Evolutionary conservation across 2,113 vertebrate genomes (phyloP).

Genomic region (Leucosticte australis): DNA sequence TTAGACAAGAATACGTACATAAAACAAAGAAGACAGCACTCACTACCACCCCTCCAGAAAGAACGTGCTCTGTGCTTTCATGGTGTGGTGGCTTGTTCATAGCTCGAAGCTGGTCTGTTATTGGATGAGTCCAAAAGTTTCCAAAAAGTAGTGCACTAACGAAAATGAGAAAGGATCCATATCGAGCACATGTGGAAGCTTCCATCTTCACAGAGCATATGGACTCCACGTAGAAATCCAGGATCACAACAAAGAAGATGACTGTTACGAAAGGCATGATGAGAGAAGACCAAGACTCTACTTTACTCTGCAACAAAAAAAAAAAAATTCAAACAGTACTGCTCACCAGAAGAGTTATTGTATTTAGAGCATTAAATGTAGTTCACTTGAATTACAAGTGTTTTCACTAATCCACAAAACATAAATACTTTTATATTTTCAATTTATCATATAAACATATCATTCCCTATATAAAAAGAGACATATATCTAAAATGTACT

Average conservation of each 20-base stretch:
- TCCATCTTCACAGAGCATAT: slow-evolving; percentile 92
- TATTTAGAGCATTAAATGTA: neutral
- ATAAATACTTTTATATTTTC: neutral
- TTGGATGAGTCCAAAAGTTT: slow-evolving; percentile 95
- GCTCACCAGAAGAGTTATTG: neutral
- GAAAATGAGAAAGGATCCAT: slow-evolving; percentile 83
- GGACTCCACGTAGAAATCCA: slow-evolving; percentile 98
- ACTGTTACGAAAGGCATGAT: slow-evolving; percentile 88
- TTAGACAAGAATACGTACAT: slow-evolving; percentile 76
- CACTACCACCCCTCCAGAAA: slow-evolving; percentile 95
- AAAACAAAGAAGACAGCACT: slow-evolving; percentile 95
- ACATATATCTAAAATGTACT: neutral
- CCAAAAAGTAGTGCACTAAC: slow-evolving; percentile 88
- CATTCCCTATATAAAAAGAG: neutral
- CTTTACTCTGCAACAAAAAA: slow-evolving; percentile 86
- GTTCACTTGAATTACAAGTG: neutral
- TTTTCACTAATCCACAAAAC: neutral
- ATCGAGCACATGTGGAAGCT: slow-evolving; percentile 83
- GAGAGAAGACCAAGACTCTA: slow-evolving; percentile 92
- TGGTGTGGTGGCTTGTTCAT: slow-evolving; percentile 82
- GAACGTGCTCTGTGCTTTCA: slow-evolving; percentile 90
- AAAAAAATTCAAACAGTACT: neutral
- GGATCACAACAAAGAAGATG: slow-evolving; percentile 89
- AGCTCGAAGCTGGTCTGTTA: slow-evolving; percentile 89
- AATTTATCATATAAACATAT: neutral